Evolutionary conservation across 2,888 invertebrate genomes (phyloP).

Genomic region (Pristionchus maxplancki): DNA sequence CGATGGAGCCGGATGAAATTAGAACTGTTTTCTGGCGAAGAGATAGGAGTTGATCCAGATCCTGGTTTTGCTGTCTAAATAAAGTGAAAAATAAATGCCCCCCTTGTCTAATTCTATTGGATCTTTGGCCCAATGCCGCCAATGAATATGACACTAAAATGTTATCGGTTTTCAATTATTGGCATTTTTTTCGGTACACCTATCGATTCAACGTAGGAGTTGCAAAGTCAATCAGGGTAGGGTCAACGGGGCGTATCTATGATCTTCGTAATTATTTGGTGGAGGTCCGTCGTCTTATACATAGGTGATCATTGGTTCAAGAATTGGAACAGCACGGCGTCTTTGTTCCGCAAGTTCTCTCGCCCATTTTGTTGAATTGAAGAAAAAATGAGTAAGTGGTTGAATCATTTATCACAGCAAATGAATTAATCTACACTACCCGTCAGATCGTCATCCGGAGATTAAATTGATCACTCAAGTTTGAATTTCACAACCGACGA

Average conservation of each 20-base stretch:
- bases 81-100: neutral
- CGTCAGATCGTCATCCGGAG: neutral
- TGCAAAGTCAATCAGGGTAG: constrained; percentile 28
- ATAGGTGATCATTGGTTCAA: too few relatives aligned
- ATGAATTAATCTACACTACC: neutral
- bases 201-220: neutral
- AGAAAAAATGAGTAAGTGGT: too few relatives aligned
- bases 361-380: too few relatives aligned
- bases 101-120: neutral
- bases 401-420: too few relatives aligned
- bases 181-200: too few relatives aligned
- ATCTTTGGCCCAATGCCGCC: neutral
- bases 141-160: neutral
- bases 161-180: too few relatives aligned
- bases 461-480: neutral
- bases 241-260: too few relatives aligned
- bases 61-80: neutral
- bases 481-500: neutral
- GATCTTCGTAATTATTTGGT: too few relatives aligned
- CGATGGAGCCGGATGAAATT: constrained; percentile 4
- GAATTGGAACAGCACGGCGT: too few relatives aligned
- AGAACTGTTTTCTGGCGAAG: neutral
- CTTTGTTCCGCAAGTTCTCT: too few relatives aligned
- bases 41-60: neutral
- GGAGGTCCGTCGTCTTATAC: too few relatives aligned